These are phyloP conservation scores for Nannoperca obscura DNA, from an alignment of 2,797 vertebrate genomes.

Conservation along the genomic window DNA sequence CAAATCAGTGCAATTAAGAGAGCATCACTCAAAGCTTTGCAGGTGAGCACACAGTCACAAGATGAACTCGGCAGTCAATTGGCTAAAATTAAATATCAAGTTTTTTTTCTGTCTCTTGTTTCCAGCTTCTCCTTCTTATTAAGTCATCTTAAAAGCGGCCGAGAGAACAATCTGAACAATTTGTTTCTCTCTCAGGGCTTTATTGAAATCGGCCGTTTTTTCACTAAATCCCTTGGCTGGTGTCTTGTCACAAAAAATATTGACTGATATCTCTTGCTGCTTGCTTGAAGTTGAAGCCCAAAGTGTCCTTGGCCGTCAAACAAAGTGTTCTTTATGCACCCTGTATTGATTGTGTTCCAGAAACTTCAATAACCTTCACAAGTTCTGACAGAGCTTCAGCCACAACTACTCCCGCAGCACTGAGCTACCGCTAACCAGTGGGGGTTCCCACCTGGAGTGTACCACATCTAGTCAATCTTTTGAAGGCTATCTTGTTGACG, in stretches of 20 bases:
- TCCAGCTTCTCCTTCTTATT: conserved; percentile 31
- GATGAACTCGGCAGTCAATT: conserved; percentile 55
- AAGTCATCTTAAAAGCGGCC: conserved; percentile 48
- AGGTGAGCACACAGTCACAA: conserved; percentile 77
- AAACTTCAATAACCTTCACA: conserved; percentile 80
- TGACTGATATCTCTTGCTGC: conserved; percentile 70
- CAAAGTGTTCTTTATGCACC: conserved; percentile 64
- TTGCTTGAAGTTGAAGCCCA: conserved; percentile 68
- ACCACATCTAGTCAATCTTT: conserved; percentile 62
- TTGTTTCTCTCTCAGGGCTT: conserved; percentile 55
- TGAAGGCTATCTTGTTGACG: conserved; percentile 71
- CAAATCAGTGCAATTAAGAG: conserved; percentile 77
- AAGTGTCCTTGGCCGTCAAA: conserved; percentile 74
- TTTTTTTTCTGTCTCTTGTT: conserved; percentile 40
- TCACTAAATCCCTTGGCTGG: conserved; percentile 64
- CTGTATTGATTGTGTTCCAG: conserved; percentile 75
- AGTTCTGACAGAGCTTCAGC: conserved; percentile 72
- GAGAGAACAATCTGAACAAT: conserved; percentile 52
- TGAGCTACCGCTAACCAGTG: conserved; percentile 57
- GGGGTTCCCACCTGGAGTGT: conserved; percentile 67
- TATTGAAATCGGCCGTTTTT: conserved; percentile 67
- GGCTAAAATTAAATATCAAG: conserved; percentile 67
- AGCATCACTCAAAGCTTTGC: conserved; percentile 66
- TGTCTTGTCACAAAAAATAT: conserved; percentile 77
- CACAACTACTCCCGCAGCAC: conserved; percentile 54